Percentiles rank a stretch among this genome's conserved stretches.
Evolutionary conservation across 2,113 vertebrate genomes (phyloP).

Genomic region (Echinops telfairi): DNA sequence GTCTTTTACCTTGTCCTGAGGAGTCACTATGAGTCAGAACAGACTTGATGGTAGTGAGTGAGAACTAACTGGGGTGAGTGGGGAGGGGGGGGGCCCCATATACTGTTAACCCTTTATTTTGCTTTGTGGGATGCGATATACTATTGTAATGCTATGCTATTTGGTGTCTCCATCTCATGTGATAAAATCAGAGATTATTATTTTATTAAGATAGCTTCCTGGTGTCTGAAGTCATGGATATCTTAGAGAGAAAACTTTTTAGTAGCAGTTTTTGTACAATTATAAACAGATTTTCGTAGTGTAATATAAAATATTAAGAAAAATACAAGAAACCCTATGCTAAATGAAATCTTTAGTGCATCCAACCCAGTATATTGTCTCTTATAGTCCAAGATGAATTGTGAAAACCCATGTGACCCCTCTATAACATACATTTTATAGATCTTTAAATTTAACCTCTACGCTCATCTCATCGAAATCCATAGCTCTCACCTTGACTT

Average conservation of each 20-base stretch:
- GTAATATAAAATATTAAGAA: slow-evolving; percentile 24
- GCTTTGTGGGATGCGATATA: not conserved
- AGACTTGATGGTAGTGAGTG: too few relatives aligned
- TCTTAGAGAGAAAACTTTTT: not conserved
- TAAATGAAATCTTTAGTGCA: not conserved
- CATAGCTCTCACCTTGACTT: not conserved
- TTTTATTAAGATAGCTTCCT: slow-evolving; percentile 6
- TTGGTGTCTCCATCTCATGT: slow-evolving; percentile 13
- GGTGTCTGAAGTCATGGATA: not conserved
- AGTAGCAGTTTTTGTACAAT: slow-evolving; percentile 1
- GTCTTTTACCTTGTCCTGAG: too few relatives aligned
- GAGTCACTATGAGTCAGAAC: too few relatives aligned
- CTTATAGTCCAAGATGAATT: not conserved
- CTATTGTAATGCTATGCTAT: not conserved
- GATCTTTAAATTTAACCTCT: not conserved
- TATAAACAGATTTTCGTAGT: slow-evolving; percentile 44
- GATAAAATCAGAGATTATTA: not conserved
- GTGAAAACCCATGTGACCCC: not conserved
- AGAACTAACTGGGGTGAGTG: too few relatives aligned
- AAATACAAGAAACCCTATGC: not conserved
- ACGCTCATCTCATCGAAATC: not conserved
- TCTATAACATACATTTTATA: not conserved
- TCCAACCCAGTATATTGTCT: not conserved
- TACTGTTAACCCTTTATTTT: not conserved
- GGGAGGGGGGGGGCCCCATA: too few relatives aligned